Evolutionary conservation across 2,113 vertebrate species (phyloP).

Genomic region (Aepyceros melampus): DNA sequence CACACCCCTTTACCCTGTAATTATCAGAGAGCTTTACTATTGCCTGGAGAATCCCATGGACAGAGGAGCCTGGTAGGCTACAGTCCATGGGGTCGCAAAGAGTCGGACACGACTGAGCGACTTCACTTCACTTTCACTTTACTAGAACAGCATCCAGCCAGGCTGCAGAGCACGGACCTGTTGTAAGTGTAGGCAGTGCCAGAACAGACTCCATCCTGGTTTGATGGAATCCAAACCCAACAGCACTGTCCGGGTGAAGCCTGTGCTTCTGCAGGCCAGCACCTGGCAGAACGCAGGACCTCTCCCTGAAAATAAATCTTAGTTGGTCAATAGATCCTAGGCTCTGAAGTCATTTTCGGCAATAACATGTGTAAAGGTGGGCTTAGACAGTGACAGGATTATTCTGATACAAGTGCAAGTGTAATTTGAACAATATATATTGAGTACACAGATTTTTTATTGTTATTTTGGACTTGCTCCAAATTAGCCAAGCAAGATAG

Average conservation of each 20-base stretch:
- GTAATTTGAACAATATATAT: not conserved
- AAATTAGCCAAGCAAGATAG: not conserved
- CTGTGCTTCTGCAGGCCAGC: not conserved
- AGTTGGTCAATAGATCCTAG: not conserved
- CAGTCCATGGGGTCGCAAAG: no score
- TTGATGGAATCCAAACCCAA: not conserved
- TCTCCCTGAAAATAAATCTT: not conserved
- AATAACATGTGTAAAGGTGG: not conserved
- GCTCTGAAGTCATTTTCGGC: not conserved
- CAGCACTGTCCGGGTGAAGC: not conserved
- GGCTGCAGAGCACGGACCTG: not conserved
- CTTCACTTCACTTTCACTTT: no score
- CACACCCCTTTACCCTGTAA: not conserved
- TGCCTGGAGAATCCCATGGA: no score
- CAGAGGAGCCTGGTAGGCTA: no score
- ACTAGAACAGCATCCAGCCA: not conserved
- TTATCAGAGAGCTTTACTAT: not conserved
- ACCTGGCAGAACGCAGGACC: not conserved
- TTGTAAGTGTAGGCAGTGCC: not conserved
- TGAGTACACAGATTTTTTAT: not conserved
- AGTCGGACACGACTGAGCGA: no score
- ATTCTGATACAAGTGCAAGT: not conserved
- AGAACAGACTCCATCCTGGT: not conserved
- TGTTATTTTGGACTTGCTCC: not conserved
- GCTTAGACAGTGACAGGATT: not conserved